Evolutionary conservation across 1,140 invertebrate species (phyloP), one percentile per base, ranked within the genome.

Genomic region (Nasonia vitripennis): DNA sequence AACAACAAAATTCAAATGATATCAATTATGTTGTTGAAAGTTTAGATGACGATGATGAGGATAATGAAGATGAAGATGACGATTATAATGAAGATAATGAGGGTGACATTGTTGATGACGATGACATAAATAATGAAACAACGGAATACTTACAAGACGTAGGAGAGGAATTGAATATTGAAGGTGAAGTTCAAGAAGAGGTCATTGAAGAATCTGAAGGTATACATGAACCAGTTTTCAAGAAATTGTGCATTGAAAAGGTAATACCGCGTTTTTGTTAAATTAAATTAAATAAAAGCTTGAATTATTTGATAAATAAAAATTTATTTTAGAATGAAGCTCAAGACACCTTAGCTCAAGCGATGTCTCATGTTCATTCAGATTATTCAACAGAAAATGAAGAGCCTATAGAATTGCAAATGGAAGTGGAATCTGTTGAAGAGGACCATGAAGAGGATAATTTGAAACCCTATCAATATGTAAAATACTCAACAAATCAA

Each of bases 361-460:
- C 91, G 2, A 93, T 93, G 90, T 90, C 90, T 12, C 87, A 93
- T 17, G 91, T 92, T 55, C 89, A 93, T 73, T 88, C 88, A 6
- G 92, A 93, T 83, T 91, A 88, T 77, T 37, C 89, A 1, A 89
- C 90, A 17, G 88, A 89, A 27, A 86, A 88, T n/a, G 82, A 89
- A 55, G 89, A 86, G 7, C 48, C 87, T 12, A 89, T 91, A 5
- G 89, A 91, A 23, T 70, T 91, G 55, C 90, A 93, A 86, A 92
- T 92, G 89, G 87, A 89, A 0, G 88, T 89, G 0, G 89, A 90
- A 48, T 89, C 89, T 0, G 89, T 90, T 62, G 87, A 37, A 37
- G 34, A 87, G n/a, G 78, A 87, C 6, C 73, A 79, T 9, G 83
- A 88, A 34, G 81, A 89, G 7, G 78, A 41, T 12, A 74, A 41